Evolutionary conservation across 2,888 invertebrate genomes (phyloP).

Genomic region (Hypolimnas misippus): DNA sequence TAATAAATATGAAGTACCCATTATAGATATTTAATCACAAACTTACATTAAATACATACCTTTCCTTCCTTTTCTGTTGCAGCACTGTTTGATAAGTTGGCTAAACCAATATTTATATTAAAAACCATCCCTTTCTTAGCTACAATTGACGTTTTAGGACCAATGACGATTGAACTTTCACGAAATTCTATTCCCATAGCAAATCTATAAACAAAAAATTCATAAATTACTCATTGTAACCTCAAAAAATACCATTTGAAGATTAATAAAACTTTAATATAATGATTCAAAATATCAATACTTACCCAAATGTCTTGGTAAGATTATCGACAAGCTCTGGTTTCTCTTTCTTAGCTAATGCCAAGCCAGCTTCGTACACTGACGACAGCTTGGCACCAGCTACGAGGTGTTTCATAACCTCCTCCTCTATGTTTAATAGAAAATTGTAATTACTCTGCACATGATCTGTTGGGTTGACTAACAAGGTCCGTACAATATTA

Average conservation of each 20-base stretch:
- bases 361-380: constrained; percentile 93
- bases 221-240: not conserved
- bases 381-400: constrained; percentile 93
- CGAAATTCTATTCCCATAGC: constrained; percentile 99
- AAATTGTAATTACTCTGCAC: constrained; percentile 96
- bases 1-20: no score
- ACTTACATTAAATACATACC: constrained; percentile 64
- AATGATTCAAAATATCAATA: constrained; percentile 3
- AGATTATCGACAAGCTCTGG: constrained; percentile 93
- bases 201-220: constrained; percentile 84
- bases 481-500: constrained; percentile 97
- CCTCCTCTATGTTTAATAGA: constrained; percentile 94
- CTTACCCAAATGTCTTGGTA: constrained; percentile 95
- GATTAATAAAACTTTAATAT: not conserved
- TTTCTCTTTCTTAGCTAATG: constrained; percentile 93
- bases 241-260: not conserved
- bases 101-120: constrained; percentile 96
- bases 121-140: constrained; percentile 98
- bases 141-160: constrained; percentile 92
- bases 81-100: constrained; percentile 92
- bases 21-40: no score
- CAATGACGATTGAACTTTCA: constrained; percentile 96
- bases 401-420: constrained; percentile 92
- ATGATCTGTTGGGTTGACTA: constrained; percentile 95
- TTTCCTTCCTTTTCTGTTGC: constrained; percentile 94